A percentile compares a stretch with the other conserved stretches of the same genome.
These are phyloP conservation scores for Indicator indicator DNA, from an alignment of 2,113 vertebrate species.

Conservation along the genomic window DNA sequence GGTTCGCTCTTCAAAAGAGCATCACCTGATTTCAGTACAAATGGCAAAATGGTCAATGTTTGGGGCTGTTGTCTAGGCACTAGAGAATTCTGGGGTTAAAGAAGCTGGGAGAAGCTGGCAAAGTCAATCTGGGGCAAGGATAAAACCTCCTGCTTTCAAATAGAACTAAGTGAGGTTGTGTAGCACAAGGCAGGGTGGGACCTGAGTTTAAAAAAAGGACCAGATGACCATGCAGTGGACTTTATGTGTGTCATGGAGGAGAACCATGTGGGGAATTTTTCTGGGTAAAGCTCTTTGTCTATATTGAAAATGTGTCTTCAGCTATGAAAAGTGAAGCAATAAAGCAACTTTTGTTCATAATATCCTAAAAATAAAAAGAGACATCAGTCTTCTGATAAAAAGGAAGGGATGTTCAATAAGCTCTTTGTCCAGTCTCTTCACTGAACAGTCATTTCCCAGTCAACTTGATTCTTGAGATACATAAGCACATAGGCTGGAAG, in stretches of 20 bases:
- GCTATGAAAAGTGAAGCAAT: neutral
- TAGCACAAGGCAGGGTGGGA: neutral
- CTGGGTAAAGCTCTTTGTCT: neutral
- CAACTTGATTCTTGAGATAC: neutral
- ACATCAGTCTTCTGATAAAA: neutral
- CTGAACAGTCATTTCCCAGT: slow-evolving; percentile 5
- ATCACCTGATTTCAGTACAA: neutral
- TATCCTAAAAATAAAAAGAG: slow-evolving; percentile 37
- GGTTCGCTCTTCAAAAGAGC: neutral
- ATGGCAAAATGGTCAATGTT: neutral
- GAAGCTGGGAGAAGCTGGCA: neutral
- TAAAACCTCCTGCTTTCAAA: neutral
- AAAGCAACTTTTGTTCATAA: slow-evolving; percentile 26
- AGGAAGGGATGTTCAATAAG: slow-evolving; percentile 17
- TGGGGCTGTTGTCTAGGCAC: neutral
- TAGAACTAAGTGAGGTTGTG: neutral
- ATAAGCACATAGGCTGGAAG: neutral
- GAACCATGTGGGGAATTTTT: neutral
- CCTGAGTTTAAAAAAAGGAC: neutral
- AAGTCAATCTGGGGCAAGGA: neutral
- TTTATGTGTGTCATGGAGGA: neutral
- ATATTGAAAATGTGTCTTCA: neutral
- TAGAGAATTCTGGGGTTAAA: neutral
- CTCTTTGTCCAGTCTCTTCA: slow-evolving; percentile 33
- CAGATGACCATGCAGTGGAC: neutral